Evolutionary conservation across 1,140 invertebrate species (phyloP), one percentile per base, ranked within the genome.

Genomic region (Pantala flavescens): DNA sequence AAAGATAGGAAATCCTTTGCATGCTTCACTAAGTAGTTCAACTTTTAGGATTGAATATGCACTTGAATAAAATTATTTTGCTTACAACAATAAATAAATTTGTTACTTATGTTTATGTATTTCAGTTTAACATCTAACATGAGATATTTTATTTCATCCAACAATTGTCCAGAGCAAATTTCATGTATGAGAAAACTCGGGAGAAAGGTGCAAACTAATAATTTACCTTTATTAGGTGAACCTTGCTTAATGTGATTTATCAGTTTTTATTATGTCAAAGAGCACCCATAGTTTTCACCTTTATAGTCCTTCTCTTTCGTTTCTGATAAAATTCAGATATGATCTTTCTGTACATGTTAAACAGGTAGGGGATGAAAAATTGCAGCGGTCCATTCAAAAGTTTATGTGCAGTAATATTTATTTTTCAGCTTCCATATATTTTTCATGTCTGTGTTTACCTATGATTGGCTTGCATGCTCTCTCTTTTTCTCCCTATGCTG

Each of bases 361-460:
- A 63, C 49, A 63, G 49, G 49, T 63, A 63, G 49, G 14, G 49
- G 49, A 63, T 63, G 49, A 63, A 63, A 63, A 63, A 63, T 63
- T 63, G 49, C 49, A 63, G 49, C 49, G 5, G n/a, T 63, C 49
- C n/a, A 21, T 63, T 63, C 12, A 7, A 16, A 63, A 19, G 3
- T 3, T 63, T 21, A 63, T 14, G 12, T 63, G 49, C 49, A 63
- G 49, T 63, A 63, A 63, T 63, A 21, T 63, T 63, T 63, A 21
- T 63, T 63, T 63, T 63, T 63, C 49, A 63, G 49, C 49, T 63
- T 63, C 49, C 49, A 63, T 63, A 63, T 63, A 36, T 63, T 63
- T 63, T 63, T 63, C 49, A 16, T 63, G 49, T 63, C 49, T 21
- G n/a, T 63, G 49, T 7, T 63, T 63, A 63, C 49, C n/a, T 19